These are phyloP conservation scores for Falco rusticolus DNA, from an alignment of 2,797 vertebrate genomes.

Conservation along the genomic window DNA sequence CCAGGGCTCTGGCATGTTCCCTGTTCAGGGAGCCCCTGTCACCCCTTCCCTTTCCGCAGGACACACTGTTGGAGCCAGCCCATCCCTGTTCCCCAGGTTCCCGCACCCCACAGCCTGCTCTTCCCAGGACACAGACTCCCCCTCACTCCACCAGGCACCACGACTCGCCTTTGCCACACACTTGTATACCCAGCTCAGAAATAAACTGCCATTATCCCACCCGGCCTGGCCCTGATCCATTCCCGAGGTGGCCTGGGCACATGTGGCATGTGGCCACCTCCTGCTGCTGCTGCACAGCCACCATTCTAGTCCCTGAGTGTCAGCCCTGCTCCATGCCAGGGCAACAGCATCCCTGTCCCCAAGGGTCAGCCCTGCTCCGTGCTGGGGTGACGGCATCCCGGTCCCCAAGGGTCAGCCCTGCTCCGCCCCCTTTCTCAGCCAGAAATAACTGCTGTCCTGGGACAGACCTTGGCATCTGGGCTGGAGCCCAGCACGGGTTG, in stretches of 20 bases:
- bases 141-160: not conserved
- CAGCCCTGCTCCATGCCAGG: fast-evolving
- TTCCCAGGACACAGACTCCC: not conserved
- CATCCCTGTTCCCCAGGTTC: not conserved
- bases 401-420: not conserved
- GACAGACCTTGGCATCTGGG: constrained; percentile 54
- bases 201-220: constrained; percentile 42
- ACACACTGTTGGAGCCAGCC: fast-evolving
- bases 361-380: not conserved
- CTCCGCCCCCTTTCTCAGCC: constrained; percentile 75
- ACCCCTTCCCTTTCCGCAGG: not conserved
- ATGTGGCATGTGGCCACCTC: not conserved
- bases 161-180: not conserved
- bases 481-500: constrained; percentile 31
- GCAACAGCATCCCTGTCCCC: fast-evolving
- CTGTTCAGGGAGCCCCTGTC: fast-evolving
- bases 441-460: constrained; percentile 76
- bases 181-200: constrained; percentile 24
- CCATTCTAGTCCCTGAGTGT: not conserved
- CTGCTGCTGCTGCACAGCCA: not conserved
- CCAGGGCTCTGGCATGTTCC: fast-evolving
- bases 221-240: not conserved
- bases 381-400: not conserved
- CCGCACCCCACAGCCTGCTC: not conserved
- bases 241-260: not conserved